These are phyloP conservation scores for Tipula helvola DNA, from an alignment of 2,888 invertebrate genomes.

Conservation along the genomic window DNA sequence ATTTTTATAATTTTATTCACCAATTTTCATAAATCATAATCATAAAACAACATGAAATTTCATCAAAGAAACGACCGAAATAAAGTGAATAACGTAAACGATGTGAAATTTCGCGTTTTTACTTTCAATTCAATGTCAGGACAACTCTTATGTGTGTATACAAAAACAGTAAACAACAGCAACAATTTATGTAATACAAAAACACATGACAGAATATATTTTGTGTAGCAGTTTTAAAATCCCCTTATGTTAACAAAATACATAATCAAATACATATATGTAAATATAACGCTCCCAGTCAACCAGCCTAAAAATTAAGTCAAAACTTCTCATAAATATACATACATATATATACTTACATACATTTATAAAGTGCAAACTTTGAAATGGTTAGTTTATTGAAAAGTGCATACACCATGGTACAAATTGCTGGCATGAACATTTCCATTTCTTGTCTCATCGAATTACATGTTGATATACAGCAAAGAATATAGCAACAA, in stretches of 20 bases:
- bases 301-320: not conserved
- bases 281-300: not conserved
- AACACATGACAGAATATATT: not conserved
- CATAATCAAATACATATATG: not conserved
- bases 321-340: not conserved
- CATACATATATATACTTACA: not conserved
- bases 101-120: not conserved
- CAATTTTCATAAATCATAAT: not conserved
- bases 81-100: not conserved
- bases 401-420: not conserved
- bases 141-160: not conserved
- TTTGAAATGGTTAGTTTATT: not conserved
- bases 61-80: not conserved
- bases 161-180: not conserved
- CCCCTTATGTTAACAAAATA: not conserved
- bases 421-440: not conserved
- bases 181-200: not conserved
- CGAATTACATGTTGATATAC: not conserved
- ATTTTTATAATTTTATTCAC: not conserved
- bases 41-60: not conserved
- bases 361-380: not conserved
- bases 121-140: not conserved
- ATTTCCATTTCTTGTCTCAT: not conserved
- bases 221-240: not conserved
- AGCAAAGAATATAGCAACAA: not conserved